phyloP scores from a whole-genome alignment of 2,888 invertebrate genomes.

The Abrostola tripartita region DNA sequence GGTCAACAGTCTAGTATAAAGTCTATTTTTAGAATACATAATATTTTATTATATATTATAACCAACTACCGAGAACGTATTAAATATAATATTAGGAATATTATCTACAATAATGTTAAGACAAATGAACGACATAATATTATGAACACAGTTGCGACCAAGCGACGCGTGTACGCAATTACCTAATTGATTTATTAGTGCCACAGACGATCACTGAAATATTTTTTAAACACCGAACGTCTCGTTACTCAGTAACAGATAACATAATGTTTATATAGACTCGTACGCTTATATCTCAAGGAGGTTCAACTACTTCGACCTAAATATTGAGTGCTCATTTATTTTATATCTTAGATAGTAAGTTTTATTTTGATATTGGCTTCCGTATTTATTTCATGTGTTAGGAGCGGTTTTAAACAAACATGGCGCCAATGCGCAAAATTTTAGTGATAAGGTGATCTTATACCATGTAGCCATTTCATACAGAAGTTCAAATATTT shows the following conservation, averaged over 20 bases:
- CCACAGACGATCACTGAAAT: slow-evolving; percentile 38
- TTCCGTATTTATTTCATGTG: slow-evolving; percentile 53
- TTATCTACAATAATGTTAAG: not conserved
- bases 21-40: not conserved
- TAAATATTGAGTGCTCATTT: slow-evolving; percentile 72
- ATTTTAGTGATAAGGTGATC: slow-evolving; percentile 33
- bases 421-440: slow-evolving; percentile 29
- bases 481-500: slow-evolving; percentile 29
- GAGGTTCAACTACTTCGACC: slow-evolving; percentile 76
- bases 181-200: slow-evolving; percentile 53
- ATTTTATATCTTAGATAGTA: slow-evolving; percentile 65
- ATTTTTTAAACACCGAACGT: slow-evolving; percentile 38
- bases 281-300: slow-evolving; percentile 69
- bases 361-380: slow-evolving; percentile 61
- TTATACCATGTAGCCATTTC: slow-evolving; percentile 23
- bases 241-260: slow-evolving; percentile 38
- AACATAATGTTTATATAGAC: slow-evolving; percentile 64
- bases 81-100: no score
- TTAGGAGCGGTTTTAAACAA: slow-evolving; percentile 27
- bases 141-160: slow-evolving; percentile 18
- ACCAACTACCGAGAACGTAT: no score
- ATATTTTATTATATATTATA: no score
- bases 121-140: slow-evolving; percentile 1
- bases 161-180: slow-evolving; percentile 45
- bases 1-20: slow-evolving; percentile 1